Base-by-base conservation (phyloP, 1,140 invertebrate genomes). In the Papilio machaon region DNA sequence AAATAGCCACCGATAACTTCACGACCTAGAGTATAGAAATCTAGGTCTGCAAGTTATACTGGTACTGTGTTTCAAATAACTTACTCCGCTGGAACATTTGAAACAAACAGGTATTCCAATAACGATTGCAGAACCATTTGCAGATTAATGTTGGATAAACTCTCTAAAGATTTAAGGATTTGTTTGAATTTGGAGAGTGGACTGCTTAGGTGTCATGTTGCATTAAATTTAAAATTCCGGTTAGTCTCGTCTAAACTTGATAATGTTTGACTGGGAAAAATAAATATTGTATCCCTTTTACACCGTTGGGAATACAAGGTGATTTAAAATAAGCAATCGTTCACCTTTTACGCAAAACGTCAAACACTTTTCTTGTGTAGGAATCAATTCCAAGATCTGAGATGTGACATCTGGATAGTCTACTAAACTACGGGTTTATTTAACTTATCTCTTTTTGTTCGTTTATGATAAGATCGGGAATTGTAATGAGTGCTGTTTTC, bases 401-500 rank as follows among this genome's bases (percentile, higher is more conserved):
- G 11, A 64, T 13, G 30, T 4, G 4, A 67, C 23, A 15, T 35
- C 30, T 67, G 64, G 30, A 67, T 15, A 67, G 4, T 35, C 17
- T 30, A 35, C 11, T 67, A 35, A 67, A 13, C 64, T 35, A 67
- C 6, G 23, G 3, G 10, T 3, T 64, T 64, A 23, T 64, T 64
- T 64, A 64, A 2, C 7, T 30, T 67, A 67, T 35, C 64, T 67
- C 23, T 1, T 2, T 64, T 64, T 30, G 30, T 67, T 67, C 13
- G 11, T 35, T 35, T 67, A 54, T 60, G n/a, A 67, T 35, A 67
- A 67, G 23, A 67, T 67, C 64, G 64, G 11, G 23, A 52, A 30
- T 19, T 75, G 11, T 49, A 75, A 75, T 74, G 43, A 19, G n/a
- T 76, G 13, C 47, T 76, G 74, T 76, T 76, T 76, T 52, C 74